phyloP scores from a whole-genome alignment of 2,113 vertebrate species.

The Lycocorax pyrrhopterus region DNA sequence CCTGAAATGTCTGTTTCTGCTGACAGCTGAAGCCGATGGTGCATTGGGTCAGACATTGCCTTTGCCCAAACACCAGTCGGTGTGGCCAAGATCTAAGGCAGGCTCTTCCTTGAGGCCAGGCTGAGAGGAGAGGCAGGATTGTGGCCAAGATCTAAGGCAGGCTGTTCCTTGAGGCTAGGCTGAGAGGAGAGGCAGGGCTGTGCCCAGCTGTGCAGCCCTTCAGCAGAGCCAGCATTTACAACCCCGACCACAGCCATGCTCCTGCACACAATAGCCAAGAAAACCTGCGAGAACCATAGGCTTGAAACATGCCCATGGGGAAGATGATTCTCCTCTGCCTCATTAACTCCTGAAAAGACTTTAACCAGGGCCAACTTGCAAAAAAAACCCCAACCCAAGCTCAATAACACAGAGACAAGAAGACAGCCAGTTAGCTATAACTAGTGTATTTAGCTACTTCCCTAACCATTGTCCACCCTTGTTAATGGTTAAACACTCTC shows the following conservation, averaged over 20 bases:
- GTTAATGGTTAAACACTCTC: conserved; percentile 39
- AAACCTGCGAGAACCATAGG: background rate
- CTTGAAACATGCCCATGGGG: background rate
- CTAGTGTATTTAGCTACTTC: background rate
- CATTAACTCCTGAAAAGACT: conserved; percentile 20
- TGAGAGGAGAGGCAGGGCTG: background rate
- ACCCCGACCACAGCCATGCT: rapidly evolving
- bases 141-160: background rate
- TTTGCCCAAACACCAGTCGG: background rate
- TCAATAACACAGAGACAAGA: background rate
- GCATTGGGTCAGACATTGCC: background rate
- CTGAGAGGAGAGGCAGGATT: background rate
- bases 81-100: background rate
- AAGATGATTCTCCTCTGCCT: background rate
- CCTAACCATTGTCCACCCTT: background rate
- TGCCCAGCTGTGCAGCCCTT: background rate
- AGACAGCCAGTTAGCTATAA: background rate
- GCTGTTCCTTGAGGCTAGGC: background rate
- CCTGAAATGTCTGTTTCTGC: background rate
- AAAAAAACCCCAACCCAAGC: background rate
- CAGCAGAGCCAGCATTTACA: background rate
- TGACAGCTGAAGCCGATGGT: background rate
- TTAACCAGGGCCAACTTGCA: background rate
- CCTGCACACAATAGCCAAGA: background rate
- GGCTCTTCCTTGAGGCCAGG: background rate